Evolutionary conservation across 2,888 invertebrate genomes (phyloP), one percentile per base, ranked within the genome.

Genomic region (Catocala sponsa): DNA sequence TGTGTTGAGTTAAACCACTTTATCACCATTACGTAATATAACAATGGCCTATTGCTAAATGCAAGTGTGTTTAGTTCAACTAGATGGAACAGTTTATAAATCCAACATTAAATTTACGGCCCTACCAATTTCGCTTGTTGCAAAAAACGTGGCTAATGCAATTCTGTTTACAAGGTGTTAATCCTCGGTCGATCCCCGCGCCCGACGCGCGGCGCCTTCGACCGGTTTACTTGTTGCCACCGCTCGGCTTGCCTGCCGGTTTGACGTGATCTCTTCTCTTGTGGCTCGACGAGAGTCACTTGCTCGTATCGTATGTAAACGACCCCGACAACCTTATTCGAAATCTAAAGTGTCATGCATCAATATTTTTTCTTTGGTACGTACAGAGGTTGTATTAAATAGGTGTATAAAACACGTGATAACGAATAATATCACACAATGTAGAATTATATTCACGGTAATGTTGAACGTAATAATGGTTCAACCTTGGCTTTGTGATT

Each of bases 121-220:
- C 32, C 46, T 58, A 47, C 41, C 71, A 62, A 49, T 71, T 73
- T 75, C 72, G 66, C 47, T 74, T 58, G 66, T 68, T 66, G 79
- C 81, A 84, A 85, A 84, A 87, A 87, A 82, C 79, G 76, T 83
- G 78, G 76, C 84, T 87, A 89, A 89, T 88, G 89, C 91, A 87
- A 91, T 91, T 89, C 91, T 91, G 93, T 93, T 92, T 92, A 93
- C 92, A 91, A 89, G 87, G 88, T 87, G 92, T 89, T 92, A 91
- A 91, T 90, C 88, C 88, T 76, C 81, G 81, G 84, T 80, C 79
- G 83, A 79, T 79, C 88, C 88, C 82, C 81, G 82, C 85, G 78
- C 79, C 78, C 84, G 88, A 81, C 87, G 86, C 76, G 79, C 88
- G 94, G 93, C 93, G 94, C 94, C 93, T 81, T 76, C 90, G 90